Evolutionary conservation across 2,888 invertebrate species (phyloP).

Genomic region (Allacma fusca): DNA sequence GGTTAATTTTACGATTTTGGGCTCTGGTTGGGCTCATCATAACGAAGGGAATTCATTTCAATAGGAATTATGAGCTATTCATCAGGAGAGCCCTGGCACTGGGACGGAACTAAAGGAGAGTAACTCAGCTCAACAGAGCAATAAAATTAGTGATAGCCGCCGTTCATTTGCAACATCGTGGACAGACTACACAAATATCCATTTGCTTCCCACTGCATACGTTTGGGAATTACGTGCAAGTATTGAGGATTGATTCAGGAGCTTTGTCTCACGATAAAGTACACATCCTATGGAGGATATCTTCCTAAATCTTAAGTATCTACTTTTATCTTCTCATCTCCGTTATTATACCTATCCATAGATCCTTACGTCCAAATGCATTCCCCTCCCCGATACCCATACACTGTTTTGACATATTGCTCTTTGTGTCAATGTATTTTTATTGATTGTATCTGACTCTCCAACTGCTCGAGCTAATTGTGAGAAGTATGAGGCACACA

Average conservation of each 20-base stretch:
- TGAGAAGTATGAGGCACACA: too few relatives aligned
- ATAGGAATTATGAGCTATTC: constrained; percentile 16
- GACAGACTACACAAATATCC: constrained; percentile 1
- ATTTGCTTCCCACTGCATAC: background rate
- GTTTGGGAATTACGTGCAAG: background rate
- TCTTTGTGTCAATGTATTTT: too few relatives aligned
- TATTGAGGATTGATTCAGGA: background rate
- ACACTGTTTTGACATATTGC: too few relatives aligned
- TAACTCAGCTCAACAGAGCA: constrained; percentile 1
- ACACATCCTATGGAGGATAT: too few relatives aligned
- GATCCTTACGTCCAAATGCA: too few relatives aligned
- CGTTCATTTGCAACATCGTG: constrained; percentile 7
- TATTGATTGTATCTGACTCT: too few relatives aligned
- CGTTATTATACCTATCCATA: too few relatives aligned
- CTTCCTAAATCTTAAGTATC: too few relatives aligned
- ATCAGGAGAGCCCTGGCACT: background rate
- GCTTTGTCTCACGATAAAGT: background rate
- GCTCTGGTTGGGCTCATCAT: background rate
- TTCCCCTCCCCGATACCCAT: too few relatives aligned
- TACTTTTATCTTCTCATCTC: too few relatives aligned
- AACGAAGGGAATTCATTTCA: constrained; percentile 12
- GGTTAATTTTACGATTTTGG: constrained; percentile 1
- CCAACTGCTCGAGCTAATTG: too few relatives aligned
- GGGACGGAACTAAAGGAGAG: background rate
- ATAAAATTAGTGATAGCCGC: constrained; percentile 16